A percentile compares a stretch with the other conserved stretches of the same genome.
Evolutionary conservation across 2,113 vertebrate species (phyloP).

Genomic region (Tor tambroides): DNA sequence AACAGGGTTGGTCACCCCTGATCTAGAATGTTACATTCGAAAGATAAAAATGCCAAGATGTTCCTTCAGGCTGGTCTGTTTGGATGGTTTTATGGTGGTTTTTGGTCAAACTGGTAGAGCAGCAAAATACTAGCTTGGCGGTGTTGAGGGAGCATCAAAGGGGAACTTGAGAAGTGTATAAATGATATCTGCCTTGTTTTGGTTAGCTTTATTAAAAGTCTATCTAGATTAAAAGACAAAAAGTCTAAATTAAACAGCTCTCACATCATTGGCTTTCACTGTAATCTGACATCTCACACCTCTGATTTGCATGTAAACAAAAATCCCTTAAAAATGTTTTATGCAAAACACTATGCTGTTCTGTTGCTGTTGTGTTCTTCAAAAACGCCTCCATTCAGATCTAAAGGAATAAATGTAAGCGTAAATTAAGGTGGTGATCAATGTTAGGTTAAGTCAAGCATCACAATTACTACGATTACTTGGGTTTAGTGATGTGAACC

Average conservation of each 20-base stretch:
- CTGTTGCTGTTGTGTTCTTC: neutral
- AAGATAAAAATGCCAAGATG: neutral
- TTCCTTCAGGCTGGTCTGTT: neutral
- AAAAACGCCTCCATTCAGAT: neutral
- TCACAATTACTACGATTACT: neutral
- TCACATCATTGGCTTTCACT: neutral
- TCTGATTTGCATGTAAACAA: slow-evolving; percentile 34
- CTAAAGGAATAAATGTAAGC: no score
- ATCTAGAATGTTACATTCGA: neutral
- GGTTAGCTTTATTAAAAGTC: neutral
- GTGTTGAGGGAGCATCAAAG: neutral
- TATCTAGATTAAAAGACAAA: neutral
- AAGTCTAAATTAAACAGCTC: no score
- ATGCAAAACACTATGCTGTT: neutral
- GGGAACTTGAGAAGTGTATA: neutral
- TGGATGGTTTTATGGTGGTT: neutral
- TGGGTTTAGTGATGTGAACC: neutral
- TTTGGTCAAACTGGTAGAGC: no score
- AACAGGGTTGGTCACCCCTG: no score
- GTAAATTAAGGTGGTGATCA: no score
- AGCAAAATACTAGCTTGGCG: neutral
- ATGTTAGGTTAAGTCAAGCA: neutral
- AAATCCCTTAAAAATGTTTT: neutral
- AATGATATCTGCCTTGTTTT: neutral
- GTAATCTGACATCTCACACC: neutral